A percentile compares a stretch with the other conserved stretches of the same genome.
Evolutionary conservation across 2,888 invertebrate species (phyloP).

Genomic region (Cheilosia pagana): DNA sequence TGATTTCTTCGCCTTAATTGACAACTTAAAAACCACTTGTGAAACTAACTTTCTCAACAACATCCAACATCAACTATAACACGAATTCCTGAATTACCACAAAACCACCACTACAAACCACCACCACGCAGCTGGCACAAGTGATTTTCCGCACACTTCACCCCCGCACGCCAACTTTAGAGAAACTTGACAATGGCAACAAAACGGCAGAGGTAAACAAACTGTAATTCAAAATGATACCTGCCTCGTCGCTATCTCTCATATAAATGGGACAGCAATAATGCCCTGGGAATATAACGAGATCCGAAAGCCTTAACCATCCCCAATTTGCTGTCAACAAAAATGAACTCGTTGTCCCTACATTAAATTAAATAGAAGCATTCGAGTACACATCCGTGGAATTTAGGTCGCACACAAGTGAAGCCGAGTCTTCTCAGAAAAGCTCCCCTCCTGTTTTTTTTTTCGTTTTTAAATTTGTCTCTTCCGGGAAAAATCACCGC

Average conservation of each 20-base stretch:
- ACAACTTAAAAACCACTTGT: constrained; percentile 42
- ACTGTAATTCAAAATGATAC: constrained; percentile 64
- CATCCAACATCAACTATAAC: constrained; percentile 36
- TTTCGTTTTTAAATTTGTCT: constrained; percentile 15
- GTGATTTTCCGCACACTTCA: constrained; percentile 36
- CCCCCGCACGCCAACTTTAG: neutral
- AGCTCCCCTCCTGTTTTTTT: neutral
- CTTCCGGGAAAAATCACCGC: constrained; percentile 14
- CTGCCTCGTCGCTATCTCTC: constrained; percentile 39
- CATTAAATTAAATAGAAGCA: constrained; percentile 65
- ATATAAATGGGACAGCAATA: constrained; percentile 46
- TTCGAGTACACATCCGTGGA: constrained; percentile 36
- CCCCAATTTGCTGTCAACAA: constrained; percentile 1
- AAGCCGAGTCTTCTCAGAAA: neutral
- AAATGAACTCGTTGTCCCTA: constrained; percentile 20
- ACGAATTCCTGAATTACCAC: constrained; percentile 52
- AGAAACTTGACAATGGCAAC: constrained; percentile 39
- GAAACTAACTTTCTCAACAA: constrained; percentile 44
- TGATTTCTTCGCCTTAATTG: constrained; percentile 33
- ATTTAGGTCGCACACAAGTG: constrained; percentile 63
- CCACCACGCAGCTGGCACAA: neutral
- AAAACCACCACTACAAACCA: neutral
- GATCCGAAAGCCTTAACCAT: constrained; percentile 38
- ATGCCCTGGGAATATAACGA: constrained; percentile 32
- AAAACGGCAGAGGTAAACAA: constrained; percentile 60